Conservation (phyloP, 2,113 vertebrate genomes). For the Dasyurus viverrinus region DNA sequence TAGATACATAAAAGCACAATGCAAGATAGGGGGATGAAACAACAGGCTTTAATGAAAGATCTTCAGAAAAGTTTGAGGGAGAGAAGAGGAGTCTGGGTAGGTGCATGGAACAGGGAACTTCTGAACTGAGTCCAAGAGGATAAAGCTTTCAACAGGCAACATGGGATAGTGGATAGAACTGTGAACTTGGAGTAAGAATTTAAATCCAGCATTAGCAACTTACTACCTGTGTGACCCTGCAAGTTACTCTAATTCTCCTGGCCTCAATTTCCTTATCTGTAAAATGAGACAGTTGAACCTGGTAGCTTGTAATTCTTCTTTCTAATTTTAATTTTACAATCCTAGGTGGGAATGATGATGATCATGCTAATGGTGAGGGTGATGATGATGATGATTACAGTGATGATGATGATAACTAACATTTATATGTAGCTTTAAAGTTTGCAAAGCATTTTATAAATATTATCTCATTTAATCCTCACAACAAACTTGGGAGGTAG, state of each 20-base stretch:
- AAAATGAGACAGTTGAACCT: background rate
- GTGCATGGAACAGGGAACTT: background rate
- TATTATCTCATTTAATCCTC: too few relatives aligned
- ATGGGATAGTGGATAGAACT: background rate
- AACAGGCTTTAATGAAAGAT: background rate
- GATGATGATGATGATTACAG: too few relatives aligned
- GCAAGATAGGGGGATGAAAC: background rate
- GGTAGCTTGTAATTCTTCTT: too few relatives aligned
- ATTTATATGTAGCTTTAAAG: too few relatives aligned
- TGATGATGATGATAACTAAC: too few relatives aligned
- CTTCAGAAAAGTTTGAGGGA: background rate
- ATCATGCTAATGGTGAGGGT: too few relatives aligned
- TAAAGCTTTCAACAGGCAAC: background rate
- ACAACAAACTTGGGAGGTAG: too few relatives aligned
- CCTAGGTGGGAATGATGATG: too few relatives aligned
- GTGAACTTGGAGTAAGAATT: background rate
- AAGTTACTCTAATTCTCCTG: background rate
- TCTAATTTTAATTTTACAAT: too few relatives aligned
- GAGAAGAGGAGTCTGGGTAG: background rate
- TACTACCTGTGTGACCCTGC: background rate
- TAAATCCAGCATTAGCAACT: background rate
- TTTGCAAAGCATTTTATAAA: too few relatives aligned
- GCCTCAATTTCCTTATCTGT: background rate
- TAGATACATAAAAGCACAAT: background rate
- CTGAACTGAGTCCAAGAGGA: background rate